These are phyloP conservation scores for Cynopterus brachyotis DNA, from an alignment of 2,113 vertebrate species.

Conservation along the genomic window DNA sequence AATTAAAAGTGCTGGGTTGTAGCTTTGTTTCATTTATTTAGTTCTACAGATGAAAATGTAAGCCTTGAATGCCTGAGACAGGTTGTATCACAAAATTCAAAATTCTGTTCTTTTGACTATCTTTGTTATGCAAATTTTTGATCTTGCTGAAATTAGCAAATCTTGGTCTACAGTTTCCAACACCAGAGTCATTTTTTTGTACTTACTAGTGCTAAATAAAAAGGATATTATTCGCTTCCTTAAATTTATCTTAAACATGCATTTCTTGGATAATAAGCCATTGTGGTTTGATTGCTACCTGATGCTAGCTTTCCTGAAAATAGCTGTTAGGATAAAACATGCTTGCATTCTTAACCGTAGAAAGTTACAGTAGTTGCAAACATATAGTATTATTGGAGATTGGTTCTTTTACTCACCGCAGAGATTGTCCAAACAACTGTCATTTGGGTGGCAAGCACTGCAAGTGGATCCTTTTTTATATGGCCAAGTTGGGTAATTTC, in stretches of 20 bases:
- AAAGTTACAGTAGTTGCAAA: not conserved
- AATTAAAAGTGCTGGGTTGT: not conserved
- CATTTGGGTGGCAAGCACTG: slow-evolving; percentile 70
- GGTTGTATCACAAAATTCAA: not conserved
- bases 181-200: not conserved
- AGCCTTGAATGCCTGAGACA: not conserved
- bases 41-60: not conserved
- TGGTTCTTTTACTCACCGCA: slow-evolving; percentile 80
- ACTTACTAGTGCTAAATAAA: not conserved
- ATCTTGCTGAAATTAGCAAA: slow-evolving; percentile 19
- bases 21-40: not conserved
- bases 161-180: not conserved
- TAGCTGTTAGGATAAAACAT: not conserved
- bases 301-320: not conserved
- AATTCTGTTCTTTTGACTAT: not conserved
- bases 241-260: not conserved
- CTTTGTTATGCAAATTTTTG: not conserved
- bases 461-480: slow-evolving; percentile 79
- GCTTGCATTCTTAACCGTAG: not conserved
- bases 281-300: not conserved
- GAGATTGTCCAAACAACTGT: slow-evolving; percentile 77
- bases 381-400: not conserved
- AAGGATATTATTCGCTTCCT: not conserved
- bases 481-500: slow-evolving; percentile 81
- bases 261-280: not conserved